phyloP scores from a whole-genome alignment of 2,113 vertebrate genomes.

The Ammodytes dubius region DNA sequence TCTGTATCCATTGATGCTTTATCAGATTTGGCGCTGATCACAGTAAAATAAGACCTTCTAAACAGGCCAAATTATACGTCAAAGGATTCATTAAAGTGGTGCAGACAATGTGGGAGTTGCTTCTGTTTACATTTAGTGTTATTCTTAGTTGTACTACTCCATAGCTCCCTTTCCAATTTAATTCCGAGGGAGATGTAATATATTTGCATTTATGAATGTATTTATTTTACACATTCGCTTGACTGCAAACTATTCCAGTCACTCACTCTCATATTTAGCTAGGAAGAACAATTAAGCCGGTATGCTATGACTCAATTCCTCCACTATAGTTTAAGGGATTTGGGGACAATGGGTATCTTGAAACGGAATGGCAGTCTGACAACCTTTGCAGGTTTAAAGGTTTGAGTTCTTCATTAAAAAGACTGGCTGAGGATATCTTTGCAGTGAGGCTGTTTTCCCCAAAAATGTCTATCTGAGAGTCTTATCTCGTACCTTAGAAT shows the following conservation, averaged over 20 bases:
- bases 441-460: background rate
- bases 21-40: constrained; percentile 24
- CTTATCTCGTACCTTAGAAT: constrained; percentile 1
- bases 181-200: too few species aligned
- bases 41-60: constrained; percentile 20
- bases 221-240: constrained; percentile 14
- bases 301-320: background rate
- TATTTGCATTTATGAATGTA: constrained; percentile 8
- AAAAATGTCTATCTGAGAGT: background rate
- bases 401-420: background rate
- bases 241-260: constrained; percentile 3
- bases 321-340: too few species aligned
- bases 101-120: background rate
- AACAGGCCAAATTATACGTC: background rate
- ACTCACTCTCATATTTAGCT: background rate
- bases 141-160: constrained; percentile 8
- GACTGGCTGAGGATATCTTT: background rate
- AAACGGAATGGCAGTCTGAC: background rate
- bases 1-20: background rate
- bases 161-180: too few species aligned
- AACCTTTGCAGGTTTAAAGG: background rate
- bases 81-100: background rate
- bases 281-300: background rate
- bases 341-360: background rate
- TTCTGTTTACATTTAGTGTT: constrained; percentile 19